Base-by-base conservation (phyloP, 2,113 vertebrate genomes). In the Chaetura pelagica region DNA sequence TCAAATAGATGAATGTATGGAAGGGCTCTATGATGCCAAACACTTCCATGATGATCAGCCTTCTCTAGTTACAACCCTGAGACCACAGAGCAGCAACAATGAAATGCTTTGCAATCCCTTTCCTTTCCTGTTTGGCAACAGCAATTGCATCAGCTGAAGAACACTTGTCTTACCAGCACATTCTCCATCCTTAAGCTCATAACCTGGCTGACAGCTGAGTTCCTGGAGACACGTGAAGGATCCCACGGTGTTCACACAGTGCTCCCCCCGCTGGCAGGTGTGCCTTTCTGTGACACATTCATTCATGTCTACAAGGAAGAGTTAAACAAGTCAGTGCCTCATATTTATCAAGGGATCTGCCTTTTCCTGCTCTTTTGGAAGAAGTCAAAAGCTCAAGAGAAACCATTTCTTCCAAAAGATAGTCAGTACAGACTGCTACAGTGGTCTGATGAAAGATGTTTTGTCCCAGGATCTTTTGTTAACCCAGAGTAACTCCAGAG, bases 211-310 rank as follows among this genome's bases (percentile, higher is more conserved):
- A 95, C 99, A 99, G 58, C 93, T 98, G 84, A 98, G 87, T 24
- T 98, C 97, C 95, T 96, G 98, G 93, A 98, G 95, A 79, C 99
- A 99, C 24, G 89, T 97, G 95, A 99, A 99, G 7, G 99, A 99
- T 22, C 99, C 99, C 83, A 98, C 13, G 0, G 98, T 99, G 97
- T 99, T 99, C 77, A 99, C 80, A 8, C 99, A 99, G 96, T 96
- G 98, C 97, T 99, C 98, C 1, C 97, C 89, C 61, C 96, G 94
- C 86, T 97, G 97, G 96, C 99, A 99, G 5, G 97, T 98, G 97
- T 99, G 99, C 4, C 94, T 81, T 79, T 98, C 98, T 16, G 98
- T 98, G 81, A 98, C 89, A 22, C 99, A 99, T 96, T 99, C 99
- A 14, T 99, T 98, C 90, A 99, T 96, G 97, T 99, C 99, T 99